Conservation (phyloP, 2,888 invertebrate species). For the Epirrita christyi region DNA sequence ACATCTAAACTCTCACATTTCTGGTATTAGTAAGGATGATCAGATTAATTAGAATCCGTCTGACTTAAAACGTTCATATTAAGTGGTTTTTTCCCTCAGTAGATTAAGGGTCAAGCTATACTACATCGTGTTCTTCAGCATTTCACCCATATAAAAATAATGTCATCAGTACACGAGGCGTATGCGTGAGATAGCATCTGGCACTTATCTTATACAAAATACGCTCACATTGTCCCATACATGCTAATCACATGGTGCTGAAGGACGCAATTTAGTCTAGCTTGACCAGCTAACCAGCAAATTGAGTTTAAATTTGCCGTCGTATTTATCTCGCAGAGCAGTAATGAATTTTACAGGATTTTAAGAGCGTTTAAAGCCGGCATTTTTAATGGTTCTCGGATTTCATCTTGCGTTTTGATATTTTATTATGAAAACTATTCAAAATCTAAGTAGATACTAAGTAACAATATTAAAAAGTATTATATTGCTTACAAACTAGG, state of each 20-base stretch:
- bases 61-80: slow-evolving; percentile 10
- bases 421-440: not conserved
- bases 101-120: slow-evolving; percentile 7
- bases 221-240: too few relatives aligned
- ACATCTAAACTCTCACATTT: slow-evolving; percentile 6
- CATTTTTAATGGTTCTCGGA: slow-evolving; percentile 12
- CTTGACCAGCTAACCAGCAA: slow-evolving; percentile 8
- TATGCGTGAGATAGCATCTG: too few relatives aligned
- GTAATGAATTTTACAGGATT: slow-evolving; percentile 16
- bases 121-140: too few relatives aligned
- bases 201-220: too few relatives aligned
- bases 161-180: too few relatives aligned
- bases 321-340: slow-evolving; percentile 17
- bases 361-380: slow-evolving; percentile 2
- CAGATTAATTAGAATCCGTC: slow-evolving; percentile 11
- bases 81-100: slow-evolving; percentile 15
- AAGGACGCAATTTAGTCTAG: too few relatives aligned
- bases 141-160: too few relatives aligned
- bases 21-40: not conserved
- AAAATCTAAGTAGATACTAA: not conserved
- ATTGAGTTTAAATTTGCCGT: slow-evolving; percentile 24
- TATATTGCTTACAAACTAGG: too few relatives aligned
- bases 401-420: slow-evolving; percentile 15
- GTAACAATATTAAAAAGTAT: too few relatives aligned
- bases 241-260: too few relatives aligned